Percentiles rank a stretch among this genome's conserved stretches.
phyloP scores from a whole-genome alignment of 2,888 invertebrate species.

The Drosophila monieri region DNA sequence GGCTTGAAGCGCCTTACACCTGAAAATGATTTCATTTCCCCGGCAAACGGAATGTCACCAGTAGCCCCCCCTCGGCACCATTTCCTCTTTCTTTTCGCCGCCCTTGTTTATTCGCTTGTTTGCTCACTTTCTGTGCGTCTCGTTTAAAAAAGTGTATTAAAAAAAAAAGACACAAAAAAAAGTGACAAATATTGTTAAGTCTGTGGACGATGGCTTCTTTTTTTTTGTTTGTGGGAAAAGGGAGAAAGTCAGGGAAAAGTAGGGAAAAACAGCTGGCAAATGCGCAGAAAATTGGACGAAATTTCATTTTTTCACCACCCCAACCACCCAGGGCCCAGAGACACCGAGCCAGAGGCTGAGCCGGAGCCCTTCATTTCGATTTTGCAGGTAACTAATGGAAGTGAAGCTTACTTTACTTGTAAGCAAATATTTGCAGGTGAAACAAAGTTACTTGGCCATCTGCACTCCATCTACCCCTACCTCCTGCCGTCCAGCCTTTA shows the following conservation, averaged over 20 bases:
- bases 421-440: conserved; percentile 72
- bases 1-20: conserved; percentile 75
- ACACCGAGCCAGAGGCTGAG: conserved; percentile 1
- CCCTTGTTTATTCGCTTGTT: conserved; percentile 61
- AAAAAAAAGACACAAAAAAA: conserved; percentile 52
- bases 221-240: background rate
- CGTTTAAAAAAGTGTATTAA: conserved; percentile 55
- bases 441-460: conserved; percentile 68
- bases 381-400: conserved; percentile 68
- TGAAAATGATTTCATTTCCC: conserved; percentile 71
- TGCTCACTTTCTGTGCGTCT: conserved; percentile 42
- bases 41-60: conserved; percentile 14
- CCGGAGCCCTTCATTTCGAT: conserved; percentile 19
- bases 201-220: conserved; percentile 28
- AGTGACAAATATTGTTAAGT: conserved; percentile 76
- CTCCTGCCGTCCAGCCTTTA: background rate
- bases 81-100: background rate
- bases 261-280: conserved; percentile 48
- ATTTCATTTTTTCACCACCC: conserved; percentile 53
- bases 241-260: conserved; percentile 2
- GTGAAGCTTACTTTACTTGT: conserved; percentile 76
- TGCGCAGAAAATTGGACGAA: conserved; percentile 76
- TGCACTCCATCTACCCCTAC: background rate
- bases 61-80: background rate
- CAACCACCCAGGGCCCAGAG: conserved; percentile 20